Conservation (phyloP, 2,888 invertebrate genomes). For the Erebia epiphron region DNA sequence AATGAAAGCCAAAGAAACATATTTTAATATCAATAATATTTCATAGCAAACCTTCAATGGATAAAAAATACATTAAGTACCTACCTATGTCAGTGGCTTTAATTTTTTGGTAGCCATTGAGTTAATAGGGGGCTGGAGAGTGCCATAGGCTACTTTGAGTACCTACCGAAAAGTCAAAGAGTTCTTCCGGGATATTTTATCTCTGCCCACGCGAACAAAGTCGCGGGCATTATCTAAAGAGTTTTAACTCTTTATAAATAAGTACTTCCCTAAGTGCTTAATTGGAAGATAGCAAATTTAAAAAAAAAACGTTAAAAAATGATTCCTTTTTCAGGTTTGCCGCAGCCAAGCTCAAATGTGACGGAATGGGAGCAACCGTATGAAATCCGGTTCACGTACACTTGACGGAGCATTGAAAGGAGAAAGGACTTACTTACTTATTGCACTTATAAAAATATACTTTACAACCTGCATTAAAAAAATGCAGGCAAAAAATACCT, state of each 20-base stretch:
- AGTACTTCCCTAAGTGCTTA: not conserved
- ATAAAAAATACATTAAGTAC: too few species aligned
- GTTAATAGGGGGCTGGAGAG: too few species aligned
- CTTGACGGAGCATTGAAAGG: constrained; percentile 33
- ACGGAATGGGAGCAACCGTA: constrained; percentile 35
- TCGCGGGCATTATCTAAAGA: not conserved
- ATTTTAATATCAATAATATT: too few species aligned
- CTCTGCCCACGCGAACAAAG: not conserved
- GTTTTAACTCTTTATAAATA: not conserved
- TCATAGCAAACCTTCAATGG: too few species aligned
- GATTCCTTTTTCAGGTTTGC: constrained; percentile 5
- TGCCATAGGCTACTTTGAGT: too few species aligned
- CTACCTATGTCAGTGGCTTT: too few species aligned
- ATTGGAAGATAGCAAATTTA: not conserved
- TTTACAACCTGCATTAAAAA: constrained; percentile 1
- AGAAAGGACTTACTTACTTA: constrained; percentile 27
- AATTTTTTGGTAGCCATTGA: too few species aligned
- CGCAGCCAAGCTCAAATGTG: constrained; percentile 23
- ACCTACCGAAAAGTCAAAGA: too few species aligned
- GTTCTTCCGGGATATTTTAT: too few species aligned
- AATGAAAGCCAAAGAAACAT: too few species aligned
- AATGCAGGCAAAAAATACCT: too few species aligned
- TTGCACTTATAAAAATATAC: constrained; percentile 18
- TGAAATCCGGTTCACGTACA: constrained; percentile 33
- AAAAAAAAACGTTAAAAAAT: constrained; percentile 6